Conservation (phyloP, 2,888 invertebrate species). For the Diarsia rubi region DNA sequence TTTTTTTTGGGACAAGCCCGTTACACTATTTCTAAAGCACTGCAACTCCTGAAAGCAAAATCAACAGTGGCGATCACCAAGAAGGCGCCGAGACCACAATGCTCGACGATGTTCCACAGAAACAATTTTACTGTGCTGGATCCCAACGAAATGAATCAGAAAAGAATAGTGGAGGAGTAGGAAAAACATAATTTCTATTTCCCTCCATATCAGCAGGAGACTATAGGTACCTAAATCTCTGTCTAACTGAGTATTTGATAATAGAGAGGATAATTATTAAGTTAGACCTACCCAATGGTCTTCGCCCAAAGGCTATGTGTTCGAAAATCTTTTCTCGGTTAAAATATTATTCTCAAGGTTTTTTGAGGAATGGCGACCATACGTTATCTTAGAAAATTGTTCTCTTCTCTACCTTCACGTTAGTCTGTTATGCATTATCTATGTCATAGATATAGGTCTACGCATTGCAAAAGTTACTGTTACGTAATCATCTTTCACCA, state of each 20-base stretch:
- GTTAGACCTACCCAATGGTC: neutral
- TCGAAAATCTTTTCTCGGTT: neutral
- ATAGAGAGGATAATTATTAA: neutral
- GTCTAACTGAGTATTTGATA: neutral
- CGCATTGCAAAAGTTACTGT: constrained; percentile 11
- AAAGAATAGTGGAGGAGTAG: no score
- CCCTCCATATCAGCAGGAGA: no score
- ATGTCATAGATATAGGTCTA: neutral
- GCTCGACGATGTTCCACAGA: no score
- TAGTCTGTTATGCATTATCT: neutral
- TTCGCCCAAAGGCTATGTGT: neutral
- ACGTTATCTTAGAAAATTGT: neutral
- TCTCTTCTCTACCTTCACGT: neutral
- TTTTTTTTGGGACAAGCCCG: no score
- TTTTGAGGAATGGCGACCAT: neutral
- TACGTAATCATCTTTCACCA: constrained; percentile 24
- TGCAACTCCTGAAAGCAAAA: no score
- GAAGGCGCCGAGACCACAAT: no score
- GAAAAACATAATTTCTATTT: no score
- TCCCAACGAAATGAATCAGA: no score
- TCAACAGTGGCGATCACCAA: no score
- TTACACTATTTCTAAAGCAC: no score
- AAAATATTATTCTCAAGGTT: neutral
- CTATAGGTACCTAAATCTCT: neutral
- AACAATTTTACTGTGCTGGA: no score